Conservation (phyloP, 2,113 vertebrate species). For the Microtus richardsoni region DNA sequence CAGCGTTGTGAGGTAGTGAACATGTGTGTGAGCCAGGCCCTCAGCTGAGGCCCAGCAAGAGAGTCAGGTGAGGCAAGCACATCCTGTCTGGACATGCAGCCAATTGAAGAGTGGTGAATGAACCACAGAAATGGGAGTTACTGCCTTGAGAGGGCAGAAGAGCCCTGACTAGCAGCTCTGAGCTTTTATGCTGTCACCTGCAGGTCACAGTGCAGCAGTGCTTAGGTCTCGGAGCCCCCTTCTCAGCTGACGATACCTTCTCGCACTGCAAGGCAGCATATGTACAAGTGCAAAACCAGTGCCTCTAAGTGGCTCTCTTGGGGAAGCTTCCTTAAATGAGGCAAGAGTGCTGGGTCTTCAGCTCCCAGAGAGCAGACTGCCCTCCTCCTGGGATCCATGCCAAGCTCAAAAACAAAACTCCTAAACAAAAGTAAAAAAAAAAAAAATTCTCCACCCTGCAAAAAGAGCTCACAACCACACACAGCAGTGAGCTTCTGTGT, state of each 20-base stretch:
- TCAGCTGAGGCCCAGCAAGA: not conserved
- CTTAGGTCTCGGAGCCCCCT: not conserved
- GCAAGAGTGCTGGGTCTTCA: not conserved
- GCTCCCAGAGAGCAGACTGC: not conserved
- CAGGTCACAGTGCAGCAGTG: rapidly evolving
- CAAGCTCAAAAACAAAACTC: not conserved
- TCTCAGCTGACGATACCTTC: not conserved
- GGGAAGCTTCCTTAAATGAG: not conserved
- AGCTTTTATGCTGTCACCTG: not conserved
- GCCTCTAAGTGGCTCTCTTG: not conserved
- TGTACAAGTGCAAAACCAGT: not conserved
- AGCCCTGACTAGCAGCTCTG: not conserved
- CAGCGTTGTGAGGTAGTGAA: not conserved
- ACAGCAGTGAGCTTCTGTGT: not conserved
- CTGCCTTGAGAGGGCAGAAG: not conserved
- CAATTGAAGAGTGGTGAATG: not conserved
- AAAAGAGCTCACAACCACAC: not conserved
- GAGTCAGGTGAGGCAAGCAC: not conserved
- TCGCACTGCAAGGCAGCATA: not conserved
- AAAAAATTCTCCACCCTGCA: slow-evolving; percentile 16
- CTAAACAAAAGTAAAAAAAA: not conserved
- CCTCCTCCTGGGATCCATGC: slow-evolving; percentile 44
- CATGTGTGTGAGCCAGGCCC: not conserved
- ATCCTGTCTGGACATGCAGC: not conserved
- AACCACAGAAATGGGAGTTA: slow-evolving; percentile 11